Base-by-base conservation (phyloP, 2,113 vertebrate genomes). In the Cephalopterus ornatus region DNA sequence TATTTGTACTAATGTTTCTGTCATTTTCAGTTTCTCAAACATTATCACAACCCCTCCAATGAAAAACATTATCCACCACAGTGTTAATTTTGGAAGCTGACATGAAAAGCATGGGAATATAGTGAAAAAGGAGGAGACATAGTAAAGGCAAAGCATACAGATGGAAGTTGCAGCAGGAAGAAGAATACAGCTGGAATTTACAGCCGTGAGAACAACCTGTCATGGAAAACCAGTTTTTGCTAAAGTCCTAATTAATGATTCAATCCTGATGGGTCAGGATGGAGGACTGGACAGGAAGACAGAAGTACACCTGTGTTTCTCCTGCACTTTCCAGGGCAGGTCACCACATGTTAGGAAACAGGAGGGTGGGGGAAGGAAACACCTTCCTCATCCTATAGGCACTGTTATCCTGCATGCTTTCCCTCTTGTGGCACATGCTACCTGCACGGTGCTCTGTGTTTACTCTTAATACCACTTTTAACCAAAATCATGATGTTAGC, bases 131-230 rank as follows among this genome's bases (percentile, higher is more conserved):
- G 77, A 78, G 46, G 42, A 83, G 39, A 76, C 6, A 63, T 3
- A 72, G 37, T 39, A 76, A 83, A 92, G 46, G 84, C n/a, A 94
- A 94, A 93, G 19, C 49, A 79, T 39, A 76, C 53, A 92, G 75
- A 15, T 92, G 70, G 68, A 73, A 92, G 52, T 63, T 85, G 49
- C 50, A 77, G 61, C 39, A 79, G 47, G 63, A 81, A 96, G 44
- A 95, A 89, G 11, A 53, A 67, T 65, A 81, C 47, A 82, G 33
- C 21, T 95, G 30, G 74, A 82, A 92, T 89, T 97, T 85, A 72
- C 35, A 94, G 77, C 30, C 0, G 0, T 62, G 55, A 88, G 77
- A 90, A 71, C 37, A 97, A 89, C 22, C 15, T 72, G 52, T 9
- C n/a, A 81, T 2, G 19, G n/a, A 86, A 92, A 93, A 75, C 1